Conservation (phyloP, 2,797 vertebrate species). For the Helarctos malayanus region DNA sequence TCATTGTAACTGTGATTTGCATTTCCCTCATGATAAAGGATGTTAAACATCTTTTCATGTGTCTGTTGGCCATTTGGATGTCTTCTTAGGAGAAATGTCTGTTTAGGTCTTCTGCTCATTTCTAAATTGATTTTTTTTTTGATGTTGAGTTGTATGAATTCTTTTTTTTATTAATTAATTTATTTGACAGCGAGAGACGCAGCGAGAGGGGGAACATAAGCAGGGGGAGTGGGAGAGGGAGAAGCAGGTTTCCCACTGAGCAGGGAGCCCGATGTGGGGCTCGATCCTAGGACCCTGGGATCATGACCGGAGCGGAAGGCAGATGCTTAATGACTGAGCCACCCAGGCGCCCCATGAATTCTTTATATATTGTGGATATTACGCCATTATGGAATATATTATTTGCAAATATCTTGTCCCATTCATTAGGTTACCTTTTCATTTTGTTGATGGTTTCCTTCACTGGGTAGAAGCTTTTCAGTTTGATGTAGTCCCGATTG, state of each 20-base stretch:
- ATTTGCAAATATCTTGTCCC: neutral
- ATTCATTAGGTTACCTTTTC: neutral
- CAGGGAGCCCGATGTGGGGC: no score
- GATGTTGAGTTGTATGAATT: neutral
- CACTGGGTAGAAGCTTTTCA: neutral
- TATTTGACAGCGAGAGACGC: no score
- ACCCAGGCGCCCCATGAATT: neutral
- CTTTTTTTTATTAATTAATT: no score
- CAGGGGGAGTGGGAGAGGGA: no score
- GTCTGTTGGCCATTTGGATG: neutral
- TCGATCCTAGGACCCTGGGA: no score
- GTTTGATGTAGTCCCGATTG: neutral
- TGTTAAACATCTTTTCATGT: neutral
- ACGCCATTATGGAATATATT: neutral
- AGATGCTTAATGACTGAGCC: no score
- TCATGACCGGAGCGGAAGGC: no score
- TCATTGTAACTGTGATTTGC: neutral
- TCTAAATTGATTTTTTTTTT: neutral
- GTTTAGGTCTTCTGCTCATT: neutral
- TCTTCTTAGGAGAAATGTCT: neutral
- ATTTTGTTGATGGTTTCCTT: neutral
- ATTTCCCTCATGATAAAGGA: neutral
- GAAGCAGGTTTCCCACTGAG: no score
- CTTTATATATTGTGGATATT: neutral
- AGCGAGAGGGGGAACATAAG: no score